phyloP scores from a whole-genome alignment of 2,113 vertebrate species.

The Myotis brandtii region DNA sequence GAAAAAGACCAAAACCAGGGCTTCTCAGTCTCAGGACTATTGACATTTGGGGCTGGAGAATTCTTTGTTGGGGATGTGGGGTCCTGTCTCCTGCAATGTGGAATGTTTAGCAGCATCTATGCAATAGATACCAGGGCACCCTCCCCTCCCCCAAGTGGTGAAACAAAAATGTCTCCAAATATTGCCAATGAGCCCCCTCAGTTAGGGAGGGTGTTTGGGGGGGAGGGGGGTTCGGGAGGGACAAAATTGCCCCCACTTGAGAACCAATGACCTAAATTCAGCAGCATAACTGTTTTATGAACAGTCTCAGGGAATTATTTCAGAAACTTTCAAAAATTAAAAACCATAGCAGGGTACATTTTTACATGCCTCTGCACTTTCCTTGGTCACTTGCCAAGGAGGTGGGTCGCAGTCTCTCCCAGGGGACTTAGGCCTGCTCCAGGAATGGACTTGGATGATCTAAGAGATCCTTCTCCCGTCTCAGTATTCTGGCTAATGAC shows the following conservation, averaged over 20 bases:
- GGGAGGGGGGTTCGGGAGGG: too few species aligned
- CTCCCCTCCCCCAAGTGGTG: background rate
- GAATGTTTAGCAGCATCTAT: too few species aligned
- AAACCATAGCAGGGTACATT: background rate
- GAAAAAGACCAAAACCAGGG: background rate
- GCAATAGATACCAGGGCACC: fast-evolving
- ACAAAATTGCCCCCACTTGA: background rate
- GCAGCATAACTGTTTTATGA: background rate
- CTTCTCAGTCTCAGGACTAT: background rate
- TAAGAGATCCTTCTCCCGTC: constrained; percentile 50
- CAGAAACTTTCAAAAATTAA: constrained; percentile 35
- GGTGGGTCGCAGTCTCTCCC: background rate
- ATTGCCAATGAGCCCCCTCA: background rate
- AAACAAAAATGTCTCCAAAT: background rate
- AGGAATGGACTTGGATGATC: constrained; percentile 25
- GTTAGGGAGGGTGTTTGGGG: too few species aligned
- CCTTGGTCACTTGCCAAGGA: constrained; percentile 2
- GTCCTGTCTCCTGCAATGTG: too few species aligned
- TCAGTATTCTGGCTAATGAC: constrained; percentile 54
- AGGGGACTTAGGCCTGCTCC: background rate
- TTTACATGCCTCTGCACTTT: background rate
- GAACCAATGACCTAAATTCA: background rate
- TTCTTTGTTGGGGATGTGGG: background rate
- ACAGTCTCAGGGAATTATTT: background rate
- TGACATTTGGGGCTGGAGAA: background rate